These are phyloP conservation scores for Amiota communis DNA, from an alignment of 2,888 invertebrate species.

Conservation along the genomic window DNA sequence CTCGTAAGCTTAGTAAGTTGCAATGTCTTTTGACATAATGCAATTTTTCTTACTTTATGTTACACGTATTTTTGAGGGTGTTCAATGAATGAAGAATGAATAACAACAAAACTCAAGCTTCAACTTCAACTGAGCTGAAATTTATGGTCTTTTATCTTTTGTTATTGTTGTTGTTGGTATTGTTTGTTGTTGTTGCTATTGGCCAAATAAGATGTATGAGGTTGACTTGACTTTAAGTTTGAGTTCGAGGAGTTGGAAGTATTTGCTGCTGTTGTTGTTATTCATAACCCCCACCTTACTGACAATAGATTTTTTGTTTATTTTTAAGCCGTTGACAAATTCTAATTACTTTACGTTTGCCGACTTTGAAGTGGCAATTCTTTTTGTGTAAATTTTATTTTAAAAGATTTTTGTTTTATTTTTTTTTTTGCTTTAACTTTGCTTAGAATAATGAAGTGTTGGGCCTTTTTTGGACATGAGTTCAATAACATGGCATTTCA, in stretches of 20 bases:
- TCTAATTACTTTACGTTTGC: constrained; percentile 41
- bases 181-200: constrained; percentile 20
- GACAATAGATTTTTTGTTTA: constrained; percentile 21
- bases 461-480: constrained; percentile 14
- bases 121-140: too few relatives aligned
- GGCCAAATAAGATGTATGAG: constrained; percentile 49
- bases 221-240: too few relatives aligned
- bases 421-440: not conserved
- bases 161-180: not conserved
- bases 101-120: not conserved
- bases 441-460: not conserved
- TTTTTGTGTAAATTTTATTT: not conserved
- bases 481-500: constrained; percentile 39
- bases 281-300: too few relatives aligned
- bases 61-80: too few relatives aligned
- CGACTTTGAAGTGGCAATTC: constrained; percentile 6
- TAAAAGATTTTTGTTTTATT: too few relatives aligned
- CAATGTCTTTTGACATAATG: too few relatives aligned
- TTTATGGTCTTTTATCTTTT: not conserved
- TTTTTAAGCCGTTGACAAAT: constrained; percentile 42
- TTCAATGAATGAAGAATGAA: not conserved
- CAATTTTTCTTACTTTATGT: too few relatives aligned
- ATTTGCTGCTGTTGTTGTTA: too few relatives aligned
- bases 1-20: too few relatives aligned
- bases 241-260: too few relatives aligned